These are phyloP conservation scores for Calephelis nemesis DNA, from an alignment of 1,140 invertebrate genomes.

Conservation along the genomic window DNA sequence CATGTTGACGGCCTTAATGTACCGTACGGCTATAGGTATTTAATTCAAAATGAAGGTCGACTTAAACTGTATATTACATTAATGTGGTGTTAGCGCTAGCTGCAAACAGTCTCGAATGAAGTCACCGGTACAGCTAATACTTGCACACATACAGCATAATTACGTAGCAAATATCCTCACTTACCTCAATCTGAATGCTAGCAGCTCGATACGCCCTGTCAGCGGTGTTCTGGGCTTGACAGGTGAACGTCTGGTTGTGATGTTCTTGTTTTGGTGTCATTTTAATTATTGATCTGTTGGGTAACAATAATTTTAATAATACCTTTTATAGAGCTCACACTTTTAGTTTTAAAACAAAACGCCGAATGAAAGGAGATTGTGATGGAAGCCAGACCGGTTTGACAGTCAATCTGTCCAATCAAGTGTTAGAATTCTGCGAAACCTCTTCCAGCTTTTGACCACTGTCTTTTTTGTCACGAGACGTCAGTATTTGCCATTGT, in stretches of 20 bases:
- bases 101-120: too few species aligned
- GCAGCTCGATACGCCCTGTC: slow-evolving; percentile 90
- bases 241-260: slow-evolving; percentile 94
- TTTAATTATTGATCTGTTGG: slow-evolving; percentile 87
- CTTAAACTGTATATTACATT: background rate
- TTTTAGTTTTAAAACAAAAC: too few species aligned
- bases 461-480: too few species aligned
- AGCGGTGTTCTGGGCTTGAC: slow-evolving; percentile 93
- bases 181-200: slow-evolving; percentile 88
- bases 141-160: too few species aligned
- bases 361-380: too few species aligned
- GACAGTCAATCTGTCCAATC: too few species aligned
- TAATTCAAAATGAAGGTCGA: background rate
- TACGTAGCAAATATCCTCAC: background rate
- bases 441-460: too few species aligned
- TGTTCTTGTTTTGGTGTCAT: slow-evolving; percentile 92
- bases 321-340: too few species aligned
- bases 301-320: slow-evolving; percentile 3
- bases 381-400: too few species aligned
- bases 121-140: too few species aligned
- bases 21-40: background rate
- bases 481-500: too few species aligned
- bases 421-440: too few species aligned
- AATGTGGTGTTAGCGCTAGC: background rate
- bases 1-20: background rate